A percentile compares a stretch with the other conserved stretches of the same genome.
Conservation (phyloP, 2,797 vertebrate species). For the Scleropages formosus region DNA sequence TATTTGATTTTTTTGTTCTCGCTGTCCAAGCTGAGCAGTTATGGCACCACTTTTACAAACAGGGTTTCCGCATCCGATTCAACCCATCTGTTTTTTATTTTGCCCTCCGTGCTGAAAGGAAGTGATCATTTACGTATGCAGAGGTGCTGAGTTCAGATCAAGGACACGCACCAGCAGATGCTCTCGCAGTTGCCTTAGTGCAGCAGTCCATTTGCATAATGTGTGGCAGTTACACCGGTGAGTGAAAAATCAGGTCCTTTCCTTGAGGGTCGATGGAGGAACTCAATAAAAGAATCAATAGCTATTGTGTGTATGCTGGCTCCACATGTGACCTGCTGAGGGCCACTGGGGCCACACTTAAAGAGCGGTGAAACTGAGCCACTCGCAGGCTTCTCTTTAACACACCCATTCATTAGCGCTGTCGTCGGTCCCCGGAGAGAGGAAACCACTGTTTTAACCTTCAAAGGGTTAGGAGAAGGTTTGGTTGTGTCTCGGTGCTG, state of each 20-base stretch:
- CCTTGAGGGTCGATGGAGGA: constrained; percentile 42
- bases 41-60: background rate
- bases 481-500: constrained; percentile 36
- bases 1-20: too few species aligned
- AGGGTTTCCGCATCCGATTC: background rate
- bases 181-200: background rate
- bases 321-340: constrained; percentile 4
- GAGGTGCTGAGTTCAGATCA: constrained; percentile 7
- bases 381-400: constrained; percentile 20
- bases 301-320: constrained; percentile 6
- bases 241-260: constrained; percentile 38
- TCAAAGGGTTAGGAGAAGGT: constrained; percentile 57
- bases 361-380: constrained; percentile 33
- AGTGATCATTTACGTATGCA: background rate
- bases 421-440: constrained; percentile 42
- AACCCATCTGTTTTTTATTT: too few species aligned
- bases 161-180: constrained; percentile 3
- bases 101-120: background rate
- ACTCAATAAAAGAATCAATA: constrained; percentile 47
- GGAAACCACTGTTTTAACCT: constrained; percentile 57
- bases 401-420: constrained; percentile 49
- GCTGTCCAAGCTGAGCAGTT: too few species aligned
- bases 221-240: constrained; percentile 40
- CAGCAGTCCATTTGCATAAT: constrained; percentile 39
- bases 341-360: constrained; percentile 26